Evolutionary conservation across 2,113 vertebrate species (phyloP).

Genomic region (Sclerurus mexicanus): DNA sequence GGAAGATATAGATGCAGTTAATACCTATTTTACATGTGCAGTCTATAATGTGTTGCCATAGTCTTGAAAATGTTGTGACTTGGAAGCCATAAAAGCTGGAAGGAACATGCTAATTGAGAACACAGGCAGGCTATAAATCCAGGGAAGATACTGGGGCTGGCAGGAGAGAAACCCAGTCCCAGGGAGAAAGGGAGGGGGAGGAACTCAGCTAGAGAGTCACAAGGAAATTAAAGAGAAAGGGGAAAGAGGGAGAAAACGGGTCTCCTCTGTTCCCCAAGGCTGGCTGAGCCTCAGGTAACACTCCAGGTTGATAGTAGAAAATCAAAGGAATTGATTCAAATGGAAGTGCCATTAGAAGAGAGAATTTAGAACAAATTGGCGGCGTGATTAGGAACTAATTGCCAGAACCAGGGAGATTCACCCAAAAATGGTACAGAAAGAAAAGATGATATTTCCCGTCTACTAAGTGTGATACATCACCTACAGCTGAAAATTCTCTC

Average conservation of each 20-base stretch:
- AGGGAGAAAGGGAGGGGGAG: neutral
- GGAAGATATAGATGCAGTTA: constrained; percentile 12
- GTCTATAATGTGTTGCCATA: constrained; percentile 20
- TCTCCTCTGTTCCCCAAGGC: neutral
- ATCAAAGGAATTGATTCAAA: constrained; percentile 22
- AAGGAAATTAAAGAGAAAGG: neutral
- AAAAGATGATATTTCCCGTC: neutral
- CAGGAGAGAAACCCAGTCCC: constrained; percentile 7
- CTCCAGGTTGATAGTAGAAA: neutral
- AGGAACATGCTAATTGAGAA: constrained; percentile 58
- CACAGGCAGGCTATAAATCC: constrained; percentile 37
- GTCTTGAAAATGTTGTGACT: constrained; percentile 59
- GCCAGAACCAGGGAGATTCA: constrained; percentile 11
- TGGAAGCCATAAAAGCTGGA: constrained; percentile 46
- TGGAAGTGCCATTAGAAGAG: neutral
- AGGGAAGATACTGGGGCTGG: neutral
- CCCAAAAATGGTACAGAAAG: neutral
- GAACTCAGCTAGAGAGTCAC: neutral
- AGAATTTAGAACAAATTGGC: neutral
- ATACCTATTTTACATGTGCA: constrained; percentile 37
- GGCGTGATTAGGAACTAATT: neutral
- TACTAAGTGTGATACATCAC: neutral
- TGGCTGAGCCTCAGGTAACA: neutral
- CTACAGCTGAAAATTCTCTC: neutral
- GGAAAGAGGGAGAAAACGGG: neutral